Evolutionary conservation across 35 echinoderm and acorn worm genomes (phyloP).

Genomic region (Lytechinus variegatus): DNA sequence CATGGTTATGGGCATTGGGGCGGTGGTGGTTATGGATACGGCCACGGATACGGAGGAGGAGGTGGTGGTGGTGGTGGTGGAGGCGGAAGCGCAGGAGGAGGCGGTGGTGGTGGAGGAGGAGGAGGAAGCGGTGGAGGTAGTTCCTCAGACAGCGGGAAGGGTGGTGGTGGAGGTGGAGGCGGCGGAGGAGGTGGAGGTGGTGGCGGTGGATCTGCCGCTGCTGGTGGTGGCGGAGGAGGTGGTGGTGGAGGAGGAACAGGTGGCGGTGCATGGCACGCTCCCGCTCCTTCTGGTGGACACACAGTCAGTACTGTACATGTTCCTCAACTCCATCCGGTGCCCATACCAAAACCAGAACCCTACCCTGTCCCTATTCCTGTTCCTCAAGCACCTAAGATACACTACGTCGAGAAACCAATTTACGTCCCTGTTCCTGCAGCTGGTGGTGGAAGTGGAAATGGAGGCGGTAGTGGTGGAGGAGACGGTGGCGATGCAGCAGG

Average conservation of each 20-base stretch:
- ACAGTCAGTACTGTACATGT: background rate
- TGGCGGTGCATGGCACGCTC: background rate
- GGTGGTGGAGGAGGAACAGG: background rate
- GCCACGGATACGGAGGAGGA: background rate
- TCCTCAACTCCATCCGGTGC: background rate
- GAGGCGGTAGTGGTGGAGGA: background rate
- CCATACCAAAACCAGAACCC: background rate
- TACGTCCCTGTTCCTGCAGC: background rate
- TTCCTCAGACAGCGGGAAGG: background rate
- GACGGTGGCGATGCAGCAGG: background rate
- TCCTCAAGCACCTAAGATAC: background rate
- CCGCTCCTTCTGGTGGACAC: background rate
- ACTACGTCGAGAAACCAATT: background rate
- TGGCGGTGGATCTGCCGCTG: background rate
- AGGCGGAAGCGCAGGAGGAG: background rate
- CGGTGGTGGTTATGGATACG: background rate
- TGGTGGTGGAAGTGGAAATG: constrained; percentile 15
- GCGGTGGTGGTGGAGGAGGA: background rate
- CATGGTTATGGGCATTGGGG: background rate
- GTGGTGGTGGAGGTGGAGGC: background rate
- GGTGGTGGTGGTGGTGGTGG: background rate
- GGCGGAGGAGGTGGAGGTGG: background rate
- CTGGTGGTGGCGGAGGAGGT: background rate
- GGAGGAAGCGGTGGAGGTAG: background rate
- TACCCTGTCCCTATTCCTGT: background rate